Conservation (phyloP, 2,113 vertebrate species). For the Percina caprodes region DNA sequence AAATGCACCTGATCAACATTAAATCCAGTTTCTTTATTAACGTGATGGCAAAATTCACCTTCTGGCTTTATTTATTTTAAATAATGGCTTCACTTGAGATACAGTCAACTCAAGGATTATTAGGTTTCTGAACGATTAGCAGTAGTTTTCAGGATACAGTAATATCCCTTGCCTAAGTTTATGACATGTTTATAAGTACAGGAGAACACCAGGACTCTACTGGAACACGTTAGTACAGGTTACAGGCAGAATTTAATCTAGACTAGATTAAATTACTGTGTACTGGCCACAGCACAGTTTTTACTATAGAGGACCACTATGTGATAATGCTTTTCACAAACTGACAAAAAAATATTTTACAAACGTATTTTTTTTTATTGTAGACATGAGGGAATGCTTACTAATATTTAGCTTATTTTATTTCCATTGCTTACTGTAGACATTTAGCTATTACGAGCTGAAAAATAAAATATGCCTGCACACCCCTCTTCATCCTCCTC, state of each 20-base stretch:
- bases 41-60: not conserved
- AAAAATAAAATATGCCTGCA: not conserved
- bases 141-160: not conserved
- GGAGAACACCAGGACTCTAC: not conserved
- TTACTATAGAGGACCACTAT: not conserved
- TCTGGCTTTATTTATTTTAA: not conserved
- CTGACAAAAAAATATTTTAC: not conserved
- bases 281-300: not conserved
- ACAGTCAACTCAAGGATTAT: not conserved
- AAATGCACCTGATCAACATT: not conserved
- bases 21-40: not conserved
- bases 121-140: not conserved
- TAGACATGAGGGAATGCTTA: not conserved
- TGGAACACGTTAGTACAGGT: not conserved
- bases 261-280: not conserved
- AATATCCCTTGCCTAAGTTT: no score
- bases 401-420: not conserved
- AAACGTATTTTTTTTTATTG: not conserved
- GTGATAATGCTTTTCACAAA: slow-evolving; percentile 13
- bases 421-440: not conserved
- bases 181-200: not conserved
- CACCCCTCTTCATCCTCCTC: slow-evolving; percentile 5
- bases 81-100: not conserved
- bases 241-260: not conserved
- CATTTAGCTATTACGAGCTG: not conserved